Percentiles rank a stretch among this genome's conserved stretches.
phyloP scores from a whole-genome alignment of 2,113 vertebrate species.

The Syngnathoides biaculeatus region DNA sequence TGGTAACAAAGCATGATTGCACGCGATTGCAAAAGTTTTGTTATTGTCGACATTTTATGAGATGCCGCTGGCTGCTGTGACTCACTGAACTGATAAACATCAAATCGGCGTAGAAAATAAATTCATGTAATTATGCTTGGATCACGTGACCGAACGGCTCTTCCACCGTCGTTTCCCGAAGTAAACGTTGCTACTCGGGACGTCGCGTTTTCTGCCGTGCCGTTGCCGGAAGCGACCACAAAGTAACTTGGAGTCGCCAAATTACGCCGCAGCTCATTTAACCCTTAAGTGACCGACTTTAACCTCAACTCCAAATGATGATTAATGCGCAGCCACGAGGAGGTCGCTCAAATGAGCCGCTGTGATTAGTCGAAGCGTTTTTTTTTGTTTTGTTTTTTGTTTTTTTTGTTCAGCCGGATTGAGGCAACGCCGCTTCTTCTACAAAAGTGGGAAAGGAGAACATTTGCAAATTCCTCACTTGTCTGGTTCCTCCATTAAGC shows the following conservation, averaged over 20 bases:
- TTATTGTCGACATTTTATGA: no score
- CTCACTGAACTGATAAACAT: neutral
- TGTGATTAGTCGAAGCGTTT: neutral
- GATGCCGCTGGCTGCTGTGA: neutral
- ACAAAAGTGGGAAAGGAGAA: neutral
- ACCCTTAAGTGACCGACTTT: neutral
- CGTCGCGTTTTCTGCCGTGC: neutral
- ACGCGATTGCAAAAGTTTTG: neutral
- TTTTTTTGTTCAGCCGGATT: neutral
- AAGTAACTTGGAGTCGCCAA: neutral
- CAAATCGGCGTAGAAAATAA: neutral
- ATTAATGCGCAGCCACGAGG: neutral
- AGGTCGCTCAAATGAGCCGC: neutral
- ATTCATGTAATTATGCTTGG: neutral
- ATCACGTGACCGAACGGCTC: neutral
- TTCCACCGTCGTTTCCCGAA: neutral
- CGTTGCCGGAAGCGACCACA: neutral
- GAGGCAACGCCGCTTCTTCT: slow-evolving; percentile 5
- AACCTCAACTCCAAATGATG: neutral
- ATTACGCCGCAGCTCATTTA: neutral
- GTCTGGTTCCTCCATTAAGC: slow-evolving; percentile 30
- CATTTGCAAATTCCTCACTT: slow-evolving; percentile 4
- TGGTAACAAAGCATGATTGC: neutral
- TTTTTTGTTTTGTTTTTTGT: neutral
- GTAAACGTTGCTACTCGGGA: neutral